Evolutionary conservation across 2,888 invertebrate species (phyloP), one percentile per base, ranked within the genome.

Genomic region (Diabrotica balteata): DNA sequence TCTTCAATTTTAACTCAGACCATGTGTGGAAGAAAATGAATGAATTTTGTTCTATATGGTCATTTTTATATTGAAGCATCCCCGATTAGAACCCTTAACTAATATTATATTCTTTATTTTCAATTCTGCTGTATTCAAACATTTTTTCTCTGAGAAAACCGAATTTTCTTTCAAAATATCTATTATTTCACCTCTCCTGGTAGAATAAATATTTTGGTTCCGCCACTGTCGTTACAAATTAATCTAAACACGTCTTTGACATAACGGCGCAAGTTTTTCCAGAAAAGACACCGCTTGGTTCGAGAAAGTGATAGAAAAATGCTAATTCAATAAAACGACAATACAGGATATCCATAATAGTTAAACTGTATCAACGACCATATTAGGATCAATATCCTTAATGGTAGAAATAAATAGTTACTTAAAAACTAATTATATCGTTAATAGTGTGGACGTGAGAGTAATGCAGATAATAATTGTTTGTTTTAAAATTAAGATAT

Each of bases 261-360:
- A 9, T 54, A 54, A 54, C 54, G 43, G 54, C n/a, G 54, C 11
- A 43, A 8, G 42, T 32, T 54, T 54, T 54, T 54, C n/a, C 54
- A 11, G 43, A 43, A 54, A 54, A 54, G 54, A n/a, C 54, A 54
- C 54, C 54, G 54, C 42, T 42, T n/a, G 54, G n/a, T 54, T 54
- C 42, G 43, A 42, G 54, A 54, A 54, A 54, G 54, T 54, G 54
- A 54, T 54, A 32, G 54, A 42, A 43, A 54, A 43, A 54, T 54
- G 43, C 54, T 9, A 54, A 54, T 54, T 43, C 54, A 54, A 43
- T 54, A 54, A 10, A 54, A 43, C 42, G 43, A 54, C 54, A 54
- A 42, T 7, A 7, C 42, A 54, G 54, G 10, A 54, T 54, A 43
- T 54, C 54, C 54, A 54, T 54, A 42, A 54, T 8, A 54, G 54